phyloP scores from a whole-genome alignment of 30 jellyfish, hydroid and myxozoan species.

The Cassiopea xamachana region DNA sequence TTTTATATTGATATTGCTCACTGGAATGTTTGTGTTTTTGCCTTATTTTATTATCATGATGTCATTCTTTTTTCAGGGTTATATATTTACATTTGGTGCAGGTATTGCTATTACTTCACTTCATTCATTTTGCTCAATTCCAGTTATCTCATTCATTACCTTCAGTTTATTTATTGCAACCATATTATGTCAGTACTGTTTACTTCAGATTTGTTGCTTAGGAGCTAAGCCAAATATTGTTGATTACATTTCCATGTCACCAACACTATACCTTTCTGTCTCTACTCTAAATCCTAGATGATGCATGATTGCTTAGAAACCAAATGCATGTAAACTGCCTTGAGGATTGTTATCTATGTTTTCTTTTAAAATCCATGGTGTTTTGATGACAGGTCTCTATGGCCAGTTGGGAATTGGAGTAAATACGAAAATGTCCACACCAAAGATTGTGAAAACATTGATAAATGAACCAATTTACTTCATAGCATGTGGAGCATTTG shows the following conservation, averaged over 20 bases:
- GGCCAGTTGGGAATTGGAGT: conserved; percentile 96
- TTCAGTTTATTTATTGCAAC: too few relatives aligned
- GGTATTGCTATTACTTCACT: conserved; percentile 57
- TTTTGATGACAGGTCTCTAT: conserved; percentile 66
- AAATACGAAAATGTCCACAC: conserved; percentile 75
- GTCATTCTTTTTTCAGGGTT: conserved; percentile 58
- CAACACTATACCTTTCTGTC: too few relatives aligned
- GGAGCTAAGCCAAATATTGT: too few relatives aligned
- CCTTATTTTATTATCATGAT: not conserved
- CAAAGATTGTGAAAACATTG: conserved; percentile 76
- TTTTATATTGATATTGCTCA: too few relatives aligned
- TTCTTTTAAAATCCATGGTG: not conserved
- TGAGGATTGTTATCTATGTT: not conserved
- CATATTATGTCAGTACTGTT: too few relatives aligned
- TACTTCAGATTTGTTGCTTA: too few relatives aligned
- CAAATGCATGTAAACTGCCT: too few relatives aligned
- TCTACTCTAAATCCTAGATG: too few relatives aligned
- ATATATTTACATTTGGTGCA: conserved; percentile 90
- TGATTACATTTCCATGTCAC: too few relatives aligned
- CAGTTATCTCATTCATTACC: too few relatives aligned
- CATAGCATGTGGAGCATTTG: conserved; percentile 93
- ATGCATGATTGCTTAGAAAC: too few relatives aligned
- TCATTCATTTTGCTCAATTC: not conserved
- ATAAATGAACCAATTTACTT: conserved; percentile 71
- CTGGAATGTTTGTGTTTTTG: not conserved